These are phyloP conservation scores for Scolanthus callimorphus DNA, from an alignment of 92 coral and sea anemone genomes.

Conservation along the genomic window DNA sequence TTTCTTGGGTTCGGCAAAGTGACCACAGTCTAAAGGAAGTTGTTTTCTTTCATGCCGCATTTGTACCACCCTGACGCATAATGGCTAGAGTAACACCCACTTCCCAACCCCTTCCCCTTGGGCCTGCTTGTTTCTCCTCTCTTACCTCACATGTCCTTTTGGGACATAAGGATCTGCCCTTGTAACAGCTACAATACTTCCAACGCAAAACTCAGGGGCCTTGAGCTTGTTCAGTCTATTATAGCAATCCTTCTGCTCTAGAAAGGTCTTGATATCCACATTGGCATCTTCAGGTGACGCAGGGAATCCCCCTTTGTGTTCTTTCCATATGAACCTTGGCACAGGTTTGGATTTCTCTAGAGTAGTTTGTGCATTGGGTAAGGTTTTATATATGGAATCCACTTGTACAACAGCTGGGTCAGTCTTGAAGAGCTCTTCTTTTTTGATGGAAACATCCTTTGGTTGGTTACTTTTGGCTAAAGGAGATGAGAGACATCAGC, in stretches of 20 bases:
- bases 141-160: slow-evolving; percentile 88
- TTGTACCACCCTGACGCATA: too few species aligned
- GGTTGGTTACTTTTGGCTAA: too few species aligned
- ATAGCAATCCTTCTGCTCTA: slow-evolving; percentile 93
- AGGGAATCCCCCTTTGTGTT: slow-evolving; percentile 72
- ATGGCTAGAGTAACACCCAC: too few species aligned
- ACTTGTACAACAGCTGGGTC: slow-evolving; percentile 64
- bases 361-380: slow-evolving; percentile 84
- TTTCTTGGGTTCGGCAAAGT: too few species aligned
- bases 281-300: slow-evolving; percentile 81
- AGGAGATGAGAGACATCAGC: too few species aligned
- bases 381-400: slow-evolving; percentile 83
- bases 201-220: slow-evolving; percentile 87
- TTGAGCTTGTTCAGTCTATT: slow-evolving; percentile 64
- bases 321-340: slow-evolving; percentile 94
- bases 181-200: slow-evolving; percentile 93
- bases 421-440: slow-evolving; percentile 29
- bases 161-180: slow-evolving; percentile 85
- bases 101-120: neutral
- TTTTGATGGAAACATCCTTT: neutral
- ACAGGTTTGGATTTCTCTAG: slow-evolving; percentile 60
- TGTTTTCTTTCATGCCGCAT: too few species aligned
- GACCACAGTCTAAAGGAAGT: too few species aligned
- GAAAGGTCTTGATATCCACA: slow-evolving; percentile 81
- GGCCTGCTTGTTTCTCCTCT: neutral